Conservation (phyloP, 1,140 invertebrate genomes). For the Pogonus chalceus region DNA sequence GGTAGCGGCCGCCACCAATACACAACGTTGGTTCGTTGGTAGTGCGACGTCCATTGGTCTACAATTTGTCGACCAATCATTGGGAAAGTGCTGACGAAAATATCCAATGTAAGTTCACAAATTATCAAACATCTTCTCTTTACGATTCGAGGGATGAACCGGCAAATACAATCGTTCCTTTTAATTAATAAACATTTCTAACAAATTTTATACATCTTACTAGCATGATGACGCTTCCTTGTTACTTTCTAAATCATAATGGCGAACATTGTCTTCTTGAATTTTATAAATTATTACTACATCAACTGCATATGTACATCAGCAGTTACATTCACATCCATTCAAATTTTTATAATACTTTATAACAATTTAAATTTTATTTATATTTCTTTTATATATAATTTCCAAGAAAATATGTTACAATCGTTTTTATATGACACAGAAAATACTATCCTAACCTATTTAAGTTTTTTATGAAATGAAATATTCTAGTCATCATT, state of each 20-base stretch:
- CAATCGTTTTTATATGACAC: no score
- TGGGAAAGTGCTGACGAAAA: conserved; percentile 54
- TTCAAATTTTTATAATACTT: no score
- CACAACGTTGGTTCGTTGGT: conserved; percentile 41
- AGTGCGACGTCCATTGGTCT: conserved; percentile 54
- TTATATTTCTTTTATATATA: no score
- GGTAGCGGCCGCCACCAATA: conserved; percentile 49
- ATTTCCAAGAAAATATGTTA: no score
- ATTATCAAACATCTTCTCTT: conserved; percentile 49
- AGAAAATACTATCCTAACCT: no score
- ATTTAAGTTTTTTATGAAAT: no score
- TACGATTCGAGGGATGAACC: conserved; percentile 22
- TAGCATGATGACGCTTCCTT: not conserved
- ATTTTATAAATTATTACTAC: not conserved
- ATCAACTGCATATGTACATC: no score
- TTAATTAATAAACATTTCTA: not conserved
- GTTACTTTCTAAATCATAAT: conserved; percentile 12
- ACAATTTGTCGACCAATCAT: conserved; percentile 57
- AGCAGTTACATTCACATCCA: no score
- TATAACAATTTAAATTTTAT: no score
- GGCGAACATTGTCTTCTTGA: conserved; percentile 15
- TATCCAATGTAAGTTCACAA: conserved; percentile 71
- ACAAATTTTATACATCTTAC: not conserved
- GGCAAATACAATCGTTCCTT: conserved; percentile 20
- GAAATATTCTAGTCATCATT: no score